Conservation (phyloP, 2,888 invertebrate species). For the Epistrophella euchroma region DNA sequence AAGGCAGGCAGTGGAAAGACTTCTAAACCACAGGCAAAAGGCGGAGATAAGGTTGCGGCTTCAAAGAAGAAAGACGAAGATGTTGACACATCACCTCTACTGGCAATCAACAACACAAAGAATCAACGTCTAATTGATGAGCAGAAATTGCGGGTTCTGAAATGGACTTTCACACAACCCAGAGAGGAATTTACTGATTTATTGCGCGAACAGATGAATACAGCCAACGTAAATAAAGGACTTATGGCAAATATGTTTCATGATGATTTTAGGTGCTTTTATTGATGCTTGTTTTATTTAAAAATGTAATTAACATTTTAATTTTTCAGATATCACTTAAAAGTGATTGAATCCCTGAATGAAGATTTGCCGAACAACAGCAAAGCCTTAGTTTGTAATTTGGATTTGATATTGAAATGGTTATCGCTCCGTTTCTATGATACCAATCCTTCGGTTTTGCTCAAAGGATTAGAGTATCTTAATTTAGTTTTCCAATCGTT, state of each 20-base stretch:
- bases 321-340: slow-evolving; percentile 92
- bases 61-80: slow-evolving; percentile 93
- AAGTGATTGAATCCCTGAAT: slow-evolving; percentile 95
- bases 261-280: slow-evolving; percentile 90
- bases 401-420: slow-evolving; percentile 98
- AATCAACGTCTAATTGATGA: slow-evolving; percentile 97
- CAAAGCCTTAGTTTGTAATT: slow-evolving; percentile 92
- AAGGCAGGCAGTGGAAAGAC: slow-evolving; percentile 79
- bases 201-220: slow-evolving; percentile 94
- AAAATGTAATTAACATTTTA: background rate
- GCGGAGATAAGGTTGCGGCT: slow-evolving; percentile 81
- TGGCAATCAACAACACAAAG: slow-evolving; percentile 93
- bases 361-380: slow-evolving; percentile 93
- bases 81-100: slow-evolving; percentile 90
- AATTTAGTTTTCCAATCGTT: slow-evolving; percentile 92
- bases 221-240: slow-evolving; percentile 93
- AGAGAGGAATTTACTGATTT: slow-evolving; percentile 97
- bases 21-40: slow-evolving; percentile 74
- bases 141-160: slow-evolving; percentile 94
- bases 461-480: slow-evolving; percentile 97
- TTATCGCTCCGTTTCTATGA: slow-evolving; percentile 98
- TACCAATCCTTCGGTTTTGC: slow-evolving; percentile 98
- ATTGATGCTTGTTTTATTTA: too few species aligned
- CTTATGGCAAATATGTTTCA: slow-evolving; percentile 97
- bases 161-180: slow-evolving; percentile 98